Base-by-base conservation (phyloP, 92 coral and sea anemone genomes). In the Parazoanthus darwini region DNA sequence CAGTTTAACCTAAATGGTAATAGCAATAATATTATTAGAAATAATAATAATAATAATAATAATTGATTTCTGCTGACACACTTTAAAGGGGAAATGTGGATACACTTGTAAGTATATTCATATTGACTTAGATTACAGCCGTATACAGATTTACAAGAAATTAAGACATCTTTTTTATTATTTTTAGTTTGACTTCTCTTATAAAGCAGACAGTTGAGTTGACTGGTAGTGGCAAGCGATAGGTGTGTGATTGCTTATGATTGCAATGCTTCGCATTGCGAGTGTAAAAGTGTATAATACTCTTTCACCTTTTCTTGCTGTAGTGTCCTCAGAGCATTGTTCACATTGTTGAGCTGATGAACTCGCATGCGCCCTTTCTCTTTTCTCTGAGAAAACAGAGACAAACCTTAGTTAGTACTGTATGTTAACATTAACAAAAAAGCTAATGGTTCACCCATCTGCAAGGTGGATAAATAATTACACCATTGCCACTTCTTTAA, bases 311-410 rank as follows among this genome's bases (percentile, higher is more conserved):
- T 93, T 80, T 95, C 90, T 78, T 95, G 91, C 82, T 96, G 94
- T 1, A 96, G 91, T 10, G 90, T 89, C 85, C 90, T 95, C 84
- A 96, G 89, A 3, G 95, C 99, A 90, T 96, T 95, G 66, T 92
- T 94, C 73, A 96, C 99, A 86, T 96, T 96, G 91, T 96, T 96
- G 77, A 96, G 91, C 81, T 95, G 96, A 54, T 96, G 99, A 72
- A 96, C 96, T 68, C 99, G 91, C 82, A 96, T 92, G 44, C 94
- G 91, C 11, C 99, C 99, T 80, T 90, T 95, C 84, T 96, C 99
- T 70, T 97, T 94, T 94, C 90, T 93, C 99, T 96, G 87, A 29
- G 33, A 46, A 66, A 86, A 39, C 29, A 56, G 14, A 58, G 9
- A 23, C 39, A 73, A 26, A 78, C 90, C 37, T 7, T 42, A 75